Evolutionary conservation across 30 jellyfish, hydroid and myxozoan species (phyloP), one percentile per base, ranked within the genome.

Genomic region (Aurelia coerulea): DNA sequence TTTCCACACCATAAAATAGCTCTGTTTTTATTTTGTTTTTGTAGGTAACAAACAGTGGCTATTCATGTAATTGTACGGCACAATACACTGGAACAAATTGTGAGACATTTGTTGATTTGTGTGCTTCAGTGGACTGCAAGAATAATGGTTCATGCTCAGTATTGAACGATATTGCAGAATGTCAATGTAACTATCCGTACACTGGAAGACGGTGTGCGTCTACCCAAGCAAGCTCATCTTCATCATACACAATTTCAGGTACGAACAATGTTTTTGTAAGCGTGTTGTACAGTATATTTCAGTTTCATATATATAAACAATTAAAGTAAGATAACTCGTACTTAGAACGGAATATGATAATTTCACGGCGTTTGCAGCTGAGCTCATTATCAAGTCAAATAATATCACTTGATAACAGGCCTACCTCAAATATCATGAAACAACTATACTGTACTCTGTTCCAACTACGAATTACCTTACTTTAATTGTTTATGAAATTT

Each of bases 61-160:
- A 35, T 51, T 5, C 42, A 13, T 81, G 91, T 32, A 81, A 23
- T 76, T 81, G 91, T 23, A 58, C 68, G 0, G 75, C 76, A 34
- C 56, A 33, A 15, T 81, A 67, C 72, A 81, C 84, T 10, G 91
- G 91, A 53, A 1, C 49, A n/a, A 42, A 39, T 7, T 81, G 91
- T 35, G 91, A 53, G 62, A 81, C 84, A 19, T 41, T 62, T 17
- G 23, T 49, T 50, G 84, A 81, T 41, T 76, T 73, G 29, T 81
- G 91, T 50, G 78, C 84, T 15, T 37, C 84, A 29, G 19, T 52
- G 39, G 34, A 6, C 23, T 81, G 91, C 79, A 35, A 52, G 10
- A 81, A 81, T 68, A 81, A 81, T 32, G 91, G 91, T 14, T 65
- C 84, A 5, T 81, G 91, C 58, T 23, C 29, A 52, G 84, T 74